A percentile compares a stretch with the other conserved stretches of the same genome.
These are phyloP conservation scores for Eledona agricola DNA, from an alignment of 2,888 invertebrate genomes.

Conservation along the genomic window DNA sequence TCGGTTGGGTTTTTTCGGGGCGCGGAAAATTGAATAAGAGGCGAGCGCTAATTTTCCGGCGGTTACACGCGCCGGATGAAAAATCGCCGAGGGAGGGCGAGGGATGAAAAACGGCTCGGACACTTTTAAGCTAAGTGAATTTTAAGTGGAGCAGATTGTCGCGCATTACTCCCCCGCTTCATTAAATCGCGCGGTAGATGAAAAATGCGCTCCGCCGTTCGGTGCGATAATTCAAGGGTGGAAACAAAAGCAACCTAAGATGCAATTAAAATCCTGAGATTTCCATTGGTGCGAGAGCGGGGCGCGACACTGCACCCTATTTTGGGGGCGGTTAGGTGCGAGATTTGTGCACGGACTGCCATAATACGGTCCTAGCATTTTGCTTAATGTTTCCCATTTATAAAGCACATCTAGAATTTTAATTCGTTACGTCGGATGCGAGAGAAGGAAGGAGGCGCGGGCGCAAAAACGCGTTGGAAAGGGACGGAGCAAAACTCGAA, in stretches of 20 bases:
- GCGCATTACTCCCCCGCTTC: slow-evolving; percentile 52
- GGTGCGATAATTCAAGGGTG: slow-evolving; percentile 59
- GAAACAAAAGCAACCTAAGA: slow-evolving; percentile 64
- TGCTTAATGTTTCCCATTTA: slow-evolving; percentile 59
- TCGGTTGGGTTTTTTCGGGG: no score
- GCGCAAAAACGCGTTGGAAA: slow-evolving; percentile 30
- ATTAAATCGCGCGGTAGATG: not conserved
- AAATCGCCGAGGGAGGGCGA: slow-evolving; percentile 48
- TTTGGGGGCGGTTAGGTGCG: slow-evolving; percentile 47
- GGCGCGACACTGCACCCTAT: slow-evolving; percentile 49
- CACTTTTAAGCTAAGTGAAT: slow-evolving; percentile 61
- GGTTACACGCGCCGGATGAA: slow-evolving; percentile 56
- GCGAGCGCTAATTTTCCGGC: slow-evolving; percentile 58
- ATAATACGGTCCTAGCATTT: slow-evolving; percentile 53
- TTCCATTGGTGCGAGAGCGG: slow-evolving; percentile 58
- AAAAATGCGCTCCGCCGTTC: slow-evolving; percentile 9
- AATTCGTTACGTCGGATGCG: slow-evolving; percentile 42
- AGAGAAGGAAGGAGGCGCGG: slow-evolving; percentile 19
- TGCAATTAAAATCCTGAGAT: slow-evolving; percentile 64
- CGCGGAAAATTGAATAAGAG: slow-evolving; percentile 54
- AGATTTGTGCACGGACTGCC: slow-evolving; percentile 41
- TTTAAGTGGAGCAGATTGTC: slow-evolving; percentile 60
- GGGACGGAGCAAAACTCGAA: slow-evolving; percentile 49
- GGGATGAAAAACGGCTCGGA: slow-evolving; percentile 57
- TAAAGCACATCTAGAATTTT: slow-evolving; percentile 53